Evolutionary conservation across 2,888 invertebrate genomes (phyloP).

Genomic region (Octodonta nipae): DNA sequence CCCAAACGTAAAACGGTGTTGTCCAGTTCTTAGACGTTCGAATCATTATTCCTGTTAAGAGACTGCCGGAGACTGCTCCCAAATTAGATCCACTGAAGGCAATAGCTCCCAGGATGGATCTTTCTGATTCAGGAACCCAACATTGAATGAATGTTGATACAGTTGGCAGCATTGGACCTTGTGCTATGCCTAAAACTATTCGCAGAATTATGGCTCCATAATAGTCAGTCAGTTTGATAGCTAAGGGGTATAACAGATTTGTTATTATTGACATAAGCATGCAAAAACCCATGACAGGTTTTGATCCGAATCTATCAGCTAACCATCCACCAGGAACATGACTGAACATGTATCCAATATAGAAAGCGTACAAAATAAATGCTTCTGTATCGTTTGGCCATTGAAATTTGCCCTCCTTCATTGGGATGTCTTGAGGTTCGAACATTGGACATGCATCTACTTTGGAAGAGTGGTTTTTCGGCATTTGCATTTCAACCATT

Average conservation of each 20-base stretch:
- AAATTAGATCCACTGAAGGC: slow-evolving; percentile 65
- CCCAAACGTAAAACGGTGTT: slow-evolving; percentile 69
- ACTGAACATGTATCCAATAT: slow-evolving; percentile 1
- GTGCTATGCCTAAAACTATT: slow-evolving; percentile 50
- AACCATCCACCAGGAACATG: slow-evolving; percentile 41
- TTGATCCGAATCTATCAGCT: slow-evolving; percentile 69
- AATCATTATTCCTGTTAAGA: slow-evolving; percentile 54
- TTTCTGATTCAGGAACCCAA: slow-evolving; percentile 65
- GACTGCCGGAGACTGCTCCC: slow-evolving; percentile 48
- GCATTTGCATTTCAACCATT: background rate
- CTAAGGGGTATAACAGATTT: slow-evolving; percentile 58
- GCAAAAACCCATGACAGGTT: slow-evolving; percentile 66
- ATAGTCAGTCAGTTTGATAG: slow-evolving; percentile 43
- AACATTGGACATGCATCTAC: background rate
- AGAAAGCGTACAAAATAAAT: slow-evolving; percentile 3
- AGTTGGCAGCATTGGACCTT: slow-evolving; percentile 63
- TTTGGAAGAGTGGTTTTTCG: background rate
- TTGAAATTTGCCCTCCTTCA: background rate
- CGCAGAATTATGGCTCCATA: slow-evolving; percentile 56
- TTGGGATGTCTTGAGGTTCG: background rate
- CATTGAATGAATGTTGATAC: slow-evolving; percentile 41
- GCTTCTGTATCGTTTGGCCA: background rate
- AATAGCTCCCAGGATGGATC: slow-evolving; percentile 60
- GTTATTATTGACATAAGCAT: slow-evolving; percentile 66
- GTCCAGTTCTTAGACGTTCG: slow-evolving; percentile 53